Conservation (phyloP, 2,797 vertebrate genomes). For the Neoniphon sammara region DNA sequence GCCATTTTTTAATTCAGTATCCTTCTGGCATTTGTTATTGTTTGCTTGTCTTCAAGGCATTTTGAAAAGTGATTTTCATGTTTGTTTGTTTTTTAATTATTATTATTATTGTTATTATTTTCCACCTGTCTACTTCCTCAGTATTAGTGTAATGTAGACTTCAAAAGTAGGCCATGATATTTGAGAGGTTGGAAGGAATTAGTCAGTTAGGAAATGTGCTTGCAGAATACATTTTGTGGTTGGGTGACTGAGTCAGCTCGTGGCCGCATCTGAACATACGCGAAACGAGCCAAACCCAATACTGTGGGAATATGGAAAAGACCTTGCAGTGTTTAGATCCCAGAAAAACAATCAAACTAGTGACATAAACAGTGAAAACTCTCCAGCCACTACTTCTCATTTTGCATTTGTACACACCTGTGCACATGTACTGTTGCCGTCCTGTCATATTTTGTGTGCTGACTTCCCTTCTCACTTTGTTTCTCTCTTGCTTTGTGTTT, state of each 20-base stretch:
- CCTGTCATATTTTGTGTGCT: not conserved
- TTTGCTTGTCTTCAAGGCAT: not conserved
- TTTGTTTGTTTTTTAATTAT: not conserved
- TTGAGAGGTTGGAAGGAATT: constrained; percentile 45
- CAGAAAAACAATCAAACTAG: not conserved
- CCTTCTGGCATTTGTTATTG: not conserved
- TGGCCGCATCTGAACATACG: constrained; percentile 37
- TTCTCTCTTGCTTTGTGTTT: not conserved
- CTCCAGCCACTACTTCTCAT: not conserved
- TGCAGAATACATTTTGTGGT: constrained; percentile 47
- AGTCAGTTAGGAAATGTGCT: constrained; percentile 56
- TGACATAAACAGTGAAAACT: not conserved
- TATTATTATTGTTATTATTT: not conserved
- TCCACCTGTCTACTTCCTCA: constrained; percentile 14
- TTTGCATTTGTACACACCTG: not conserved
- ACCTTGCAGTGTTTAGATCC: not conserved
- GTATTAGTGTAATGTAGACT: constrained; percentile 28
- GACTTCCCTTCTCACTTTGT: not conserved
- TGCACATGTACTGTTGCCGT: not conserved
- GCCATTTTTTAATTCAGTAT: not conserved
- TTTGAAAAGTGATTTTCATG: not conserved
- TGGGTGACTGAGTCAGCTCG: constrained; percentile 49
- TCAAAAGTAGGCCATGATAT: constrained; percentile 38
- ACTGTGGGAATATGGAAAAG: constrained; percentile 1
- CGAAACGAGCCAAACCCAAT: constrained; percentile 40